Percentiles rank a stretch among this genome's conserved stretches.
These are phyloP conservation scores for Apamea crenata DNA, from an alignment of 2,888 invertebrate genomes.

Conservation along the genomic window DNA sequence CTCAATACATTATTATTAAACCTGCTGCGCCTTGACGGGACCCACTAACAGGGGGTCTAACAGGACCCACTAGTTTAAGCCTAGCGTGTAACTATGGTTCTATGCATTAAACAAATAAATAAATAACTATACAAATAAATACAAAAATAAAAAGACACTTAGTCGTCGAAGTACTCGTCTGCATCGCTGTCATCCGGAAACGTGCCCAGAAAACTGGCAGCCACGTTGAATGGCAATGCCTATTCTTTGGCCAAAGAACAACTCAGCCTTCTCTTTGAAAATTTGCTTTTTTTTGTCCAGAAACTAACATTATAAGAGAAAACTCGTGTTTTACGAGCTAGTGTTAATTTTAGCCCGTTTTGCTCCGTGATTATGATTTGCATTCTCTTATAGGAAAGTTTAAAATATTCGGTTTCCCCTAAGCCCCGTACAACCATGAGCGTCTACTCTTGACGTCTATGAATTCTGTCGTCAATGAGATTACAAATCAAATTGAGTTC, in stretches of 20 bases:
- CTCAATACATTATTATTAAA: no score
- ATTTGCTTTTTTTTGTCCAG: background rate
- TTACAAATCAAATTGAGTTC: conserved; percentile 15
- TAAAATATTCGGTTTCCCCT: background rate
- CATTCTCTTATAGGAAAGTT: background rate
- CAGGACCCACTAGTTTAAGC: no score
- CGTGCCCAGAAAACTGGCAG: background rate
- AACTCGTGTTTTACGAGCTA: background rate
- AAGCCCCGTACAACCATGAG: no score
- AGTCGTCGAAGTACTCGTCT: background rate
- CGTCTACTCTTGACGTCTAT: background rate
- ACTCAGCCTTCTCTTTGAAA: background rate
- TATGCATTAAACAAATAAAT: no score
- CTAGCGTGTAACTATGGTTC: no score
- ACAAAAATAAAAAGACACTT: background rate
- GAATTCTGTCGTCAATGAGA: background rate
- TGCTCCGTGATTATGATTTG: background rate
- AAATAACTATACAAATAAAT: background rate
- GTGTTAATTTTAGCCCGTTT: background rate
- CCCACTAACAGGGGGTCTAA: no score
- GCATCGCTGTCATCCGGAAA: background rate
- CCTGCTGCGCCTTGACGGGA: no score
- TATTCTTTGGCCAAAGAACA: background rate
- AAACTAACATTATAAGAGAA: background rate
- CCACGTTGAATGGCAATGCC: background rate